These are phyloP conservation scores for Phocides pigmalion DNA, from an alignment of 1,140 invertebrate species.

Conservation along the genomic window DNA sequence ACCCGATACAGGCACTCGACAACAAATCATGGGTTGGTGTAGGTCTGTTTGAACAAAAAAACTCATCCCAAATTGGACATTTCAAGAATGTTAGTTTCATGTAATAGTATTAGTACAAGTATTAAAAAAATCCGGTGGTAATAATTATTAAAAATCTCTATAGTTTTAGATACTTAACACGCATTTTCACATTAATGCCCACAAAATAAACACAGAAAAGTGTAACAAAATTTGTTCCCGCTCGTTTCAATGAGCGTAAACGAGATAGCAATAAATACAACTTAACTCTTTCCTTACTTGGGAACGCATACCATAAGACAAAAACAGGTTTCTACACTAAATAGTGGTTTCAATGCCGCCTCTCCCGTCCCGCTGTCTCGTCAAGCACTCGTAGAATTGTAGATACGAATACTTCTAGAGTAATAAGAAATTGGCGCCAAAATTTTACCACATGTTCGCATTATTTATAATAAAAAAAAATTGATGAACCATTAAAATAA, in stretches of 20 bases:
- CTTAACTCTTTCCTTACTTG: slow-evolving; percentile 54
- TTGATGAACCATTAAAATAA: background rate
- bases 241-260: slow-evolving; percentile 51
- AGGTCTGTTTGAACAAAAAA: slow-evolving; percentile 53
- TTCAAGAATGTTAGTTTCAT: background rate
- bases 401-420: slow-evolving; percentile 24
- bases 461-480: background rate
- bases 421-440: slow-evolving; percentile 52
- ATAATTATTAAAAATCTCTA: background rate
- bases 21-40: slow-evolving; percentile 60
- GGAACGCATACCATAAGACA: slow-evolving; percentile 69
- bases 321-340: slow-evolving; percentile 76
- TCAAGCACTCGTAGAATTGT: slow-evolving; percentile 41
- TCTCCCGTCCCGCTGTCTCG: slow-evolving; percentile 53
- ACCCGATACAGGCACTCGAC: slow-evolving; percentile 43
- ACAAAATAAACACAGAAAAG: slow-evolving; percentile 18
- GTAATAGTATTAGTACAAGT: background rate
- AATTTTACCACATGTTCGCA: slow-evolving; percentile 15
- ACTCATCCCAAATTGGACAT: slow-evolving; percentile 15
- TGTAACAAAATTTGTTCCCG: slow-evolving; percentile 25
- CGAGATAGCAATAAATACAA: slow-evolving; percentile 58
- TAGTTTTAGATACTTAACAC: background rate
- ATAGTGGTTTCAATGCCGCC: slow-evolving; percentile 58
- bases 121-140: background rate
- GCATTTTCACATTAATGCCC: background rate